These are phyloP conservation scores for Sphinx pinastri DNA, from an alignment of 2,888 invertebrate species.

Conservation along the genomic window DNA sequence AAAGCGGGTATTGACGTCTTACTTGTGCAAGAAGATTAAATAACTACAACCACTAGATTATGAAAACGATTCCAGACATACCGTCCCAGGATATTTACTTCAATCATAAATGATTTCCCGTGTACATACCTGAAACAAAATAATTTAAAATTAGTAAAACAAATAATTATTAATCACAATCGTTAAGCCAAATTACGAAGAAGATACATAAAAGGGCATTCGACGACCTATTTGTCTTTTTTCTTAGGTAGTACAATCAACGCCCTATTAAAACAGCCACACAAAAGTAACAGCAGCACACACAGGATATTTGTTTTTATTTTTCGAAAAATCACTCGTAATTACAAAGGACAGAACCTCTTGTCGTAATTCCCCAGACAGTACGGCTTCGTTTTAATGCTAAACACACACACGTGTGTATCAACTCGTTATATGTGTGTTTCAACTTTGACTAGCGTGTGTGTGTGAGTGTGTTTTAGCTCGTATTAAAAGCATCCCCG, in stretches of 20 bases:
- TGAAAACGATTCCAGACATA: too few relatives aligned
- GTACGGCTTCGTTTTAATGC: slow-evolving; percentile 10
- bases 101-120: too few relatives aligned
- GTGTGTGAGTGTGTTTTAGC: not conserved
- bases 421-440: not conserved
- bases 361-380: slow-evolving; percentile 16
- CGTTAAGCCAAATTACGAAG: too few relatives aligned
- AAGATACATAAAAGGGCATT: too few relatives aligned
- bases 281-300: not conserved
- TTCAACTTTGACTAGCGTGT: too few relatives aligned
- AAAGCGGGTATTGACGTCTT: not conserved
- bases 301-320: not conserved
- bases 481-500: slow-evolving; percentile 31
- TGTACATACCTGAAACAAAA: slow-evolving; percentile 4
- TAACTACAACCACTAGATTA: too few relatives aligned
- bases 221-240: too few relatives aligned
- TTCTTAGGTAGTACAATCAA: not conserved
- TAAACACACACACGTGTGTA: not conserved
- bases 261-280: not conserved
- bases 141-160: not conserved
- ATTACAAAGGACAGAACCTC: slow-evolving; percentile 3
- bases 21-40: too few relatives aligned
- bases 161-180: too few relatives aligned
- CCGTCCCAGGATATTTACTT: too few relatives aligned
- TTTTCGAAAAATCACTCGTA: slow-evolving; percentile 4